Evolutionary conservation across 2,113 vertebrate genomes (phyloP).

Genomic region (Notothenia coriiceps): DNA sequence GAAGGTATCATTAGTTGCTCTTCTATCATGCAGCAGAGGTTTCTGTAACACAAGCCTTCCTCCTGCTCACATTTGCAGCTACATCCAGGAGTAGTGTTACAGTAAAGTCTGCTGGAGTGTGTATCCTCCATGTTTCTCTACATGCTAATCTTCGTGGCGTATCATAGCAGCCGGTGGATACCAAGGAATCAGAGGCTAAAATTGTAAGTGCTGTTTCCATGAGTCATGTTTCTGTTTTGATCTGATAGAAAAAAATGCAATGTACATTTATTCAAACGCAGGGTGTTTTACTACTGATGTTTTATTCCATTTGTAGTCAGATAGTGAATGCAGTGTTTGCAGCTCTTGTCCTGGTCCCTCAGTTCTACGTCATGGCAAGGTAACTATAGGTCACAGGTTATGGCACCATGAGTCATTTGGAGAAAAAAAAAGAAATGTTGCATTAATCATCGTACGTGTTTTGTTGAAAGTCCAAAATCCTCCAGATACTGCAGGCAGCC

Average conservation of each 20-base stretch:
- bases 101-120: not conserved
- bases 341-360: constrained; percentile 75
- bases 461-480: constrained; percentile 74
- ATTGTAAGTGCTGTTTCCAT: constrained; percentile 75
- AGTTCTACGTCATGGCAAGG: constrained; percentile 83
- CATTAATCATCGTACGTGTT: constrained; percentile 10
- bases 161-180: constrained; percentile 82
- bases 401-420: constrained; percentile 8
- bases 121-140: constrained; percentile 78
- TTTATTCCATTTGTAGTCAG: constrained; percentile 73
- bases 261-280: not conserved
- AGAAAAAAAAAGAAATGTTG: not conserved
- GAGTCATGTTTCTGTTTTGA: not conserved
- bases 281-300: not conserved
- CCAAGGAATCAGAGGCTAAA: constrained; percentile 74
- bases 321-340: constrained; percentile 78
- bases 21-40: not conserved
- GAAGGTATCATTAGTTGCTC: too few species aligned
- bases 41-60: constrained; percentile 47
- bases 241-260: not conserved
- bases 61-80: constrained; percentile 2
- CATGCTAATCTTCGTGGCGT: constrained; percentile 77
- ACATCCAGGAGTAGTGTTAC: constrained; percentile 2
- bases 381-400: constrained; percentile 44
- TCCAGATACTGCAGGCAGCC: constrained; percentile 82